Conservation (phyloP, 2,797 vertebrate genomes). For the Meda fulgida region DNA sequence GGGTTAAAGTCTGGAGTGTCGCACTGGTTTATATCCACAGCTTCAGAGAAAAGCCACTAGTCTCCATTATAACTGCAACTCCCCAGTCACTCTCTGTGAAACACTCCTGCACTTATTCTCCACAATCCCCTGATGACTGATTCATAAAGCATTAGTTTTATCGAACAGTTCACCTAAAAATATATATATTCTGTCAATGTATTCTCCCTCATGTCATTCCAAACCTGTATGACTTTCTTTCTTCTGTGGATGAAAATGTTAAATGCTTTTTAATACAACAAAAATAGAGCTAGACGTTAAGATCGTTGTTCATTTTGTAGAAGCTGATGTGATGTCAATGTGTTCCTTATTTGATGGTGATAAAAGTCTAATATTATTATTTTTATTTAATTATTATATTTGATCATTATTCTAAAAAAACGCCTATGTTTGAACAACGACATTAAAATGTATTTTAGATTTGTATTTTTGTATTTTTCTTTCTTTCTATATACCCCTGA, state of each 20-base stretch:
- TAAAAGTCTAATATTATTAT: neutral
- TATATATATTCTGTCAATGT: neutral
- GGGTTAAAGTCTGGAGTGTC: constrained; percentile 42
- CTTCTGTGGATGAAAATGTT: neutral
- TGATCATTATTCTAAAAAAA: no score
- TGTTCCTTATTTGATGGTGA: no score
- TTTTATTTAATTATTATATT: no score
- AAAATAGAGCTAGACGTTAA: no score
- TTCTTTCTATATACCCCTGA: no score
- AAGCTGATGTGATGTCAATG: no score
- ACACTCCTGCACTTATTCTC: constrained; percentile 60
- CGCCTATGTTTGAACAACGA: no score
- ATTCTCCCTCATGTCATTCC: neutral
- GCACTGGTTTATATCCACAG: constrained; percentile 63
- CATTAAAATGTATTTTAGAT: no score
- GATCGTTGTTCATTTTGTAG: no score
- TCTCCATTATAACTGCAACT: constrained; percentile 70
- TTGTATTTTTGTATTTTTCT: no score
- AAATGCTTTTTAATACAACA: neutral
- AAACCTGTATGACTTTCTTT: neutral
- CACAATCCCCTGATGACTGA: constrained; percentile 54
- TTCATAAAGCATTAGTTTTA: neutral
- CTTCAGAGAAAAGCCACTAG: constrained; percentile 66
- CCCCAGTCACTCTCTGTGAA: constrained; percentile 14
- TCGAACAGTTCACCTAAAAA: neutral